Evolutionary conservation across 2,113 vertebrate genomes (phyloP).

Genomic region (Ictidomys tridecemlineatus): DNA sequence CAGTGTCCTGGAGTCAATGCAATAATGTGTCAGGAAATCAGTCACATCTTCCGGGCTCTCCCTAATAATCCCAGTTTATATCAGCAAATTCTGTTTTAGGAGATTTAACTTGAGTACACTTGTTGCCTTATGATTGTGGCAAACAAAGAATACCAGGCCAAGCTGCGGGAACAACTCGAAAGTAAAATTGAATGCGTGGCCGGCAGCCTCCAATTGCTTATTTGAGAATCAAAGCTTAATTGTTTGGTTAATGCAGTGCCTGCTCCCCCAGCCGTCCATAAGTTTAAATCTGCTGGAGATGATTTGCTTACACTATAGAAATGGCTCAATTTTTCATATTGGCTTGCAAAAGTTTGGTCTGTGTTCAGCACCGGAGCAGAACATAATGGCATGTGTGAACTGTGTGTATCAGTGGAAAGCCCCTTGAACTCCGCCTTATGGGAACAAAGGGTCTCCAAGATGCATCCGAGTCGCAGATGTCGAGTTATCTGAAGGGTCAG

Average conservation of each 20-base stretch:
- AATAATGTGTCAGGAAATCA: not conserved
- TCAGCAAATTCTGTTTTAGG: not conserved
- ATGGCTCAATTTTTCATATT: constrained; percentile 42
- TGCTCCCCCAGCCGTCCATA: not conserved
- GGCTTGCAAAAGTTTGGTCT: constrained; percentile 70
- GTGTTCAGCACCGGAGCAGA: constrained; percentile 67
- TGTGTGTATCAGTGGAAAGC: constrained; percentile 83
- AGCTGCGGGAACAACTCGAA: not conserved
- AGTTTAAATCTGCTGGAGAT: not conserved
- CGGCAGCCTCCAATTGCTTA: not conserved
- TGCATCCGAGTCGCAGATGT: constrained; percentile 95
- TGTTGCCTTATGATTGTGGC: not conserved
- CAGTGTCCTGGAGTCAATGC: not conserved
- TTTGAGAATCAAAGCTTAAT: not conserved
- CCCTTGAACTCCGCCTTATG: constrained; percentile 86
- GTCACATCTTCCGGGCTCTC: not conserved
- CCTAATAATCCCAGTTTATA: too few species aligned
- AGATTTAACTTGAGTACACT: not conserved
- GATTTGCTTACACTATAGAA: not conserved
- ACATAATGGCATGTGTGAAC: constrained; percentile 51
- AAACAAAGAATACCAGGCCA: not conserved
- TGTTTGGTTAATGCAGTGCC: too few species aligned
- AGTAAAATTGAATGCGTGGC: not conserved
- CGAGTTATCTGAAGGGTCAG: constrained; percentile 95
- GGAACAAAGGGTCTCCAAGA: constrained; percentile 89